Evolutionary conservation across 2,797 vertebrate genomes (phyloP).

Genomic region (Ambastaia sidthimunki): DNA sequence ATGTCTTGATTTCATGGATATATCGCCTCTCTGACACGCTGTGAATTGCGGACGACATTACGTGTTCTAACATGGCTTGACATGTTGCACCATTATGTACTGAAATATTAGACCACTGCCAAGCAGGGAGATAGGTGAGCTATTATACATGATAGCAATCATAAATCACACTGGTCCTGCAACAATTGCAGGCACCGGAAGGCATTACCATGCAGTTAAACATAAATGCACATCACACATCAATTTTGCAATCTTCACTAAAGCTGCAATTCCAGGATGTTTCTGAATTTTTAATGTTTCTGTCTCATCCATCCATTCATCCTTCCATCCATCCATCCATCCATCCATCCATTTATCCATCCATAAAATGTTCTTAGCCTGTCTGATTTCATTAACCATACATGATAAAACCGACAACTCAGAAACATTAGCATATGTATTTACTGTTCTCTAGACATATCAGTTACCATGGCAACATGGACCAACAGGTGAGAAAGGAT

Average conservation of each 20-base stretch:
- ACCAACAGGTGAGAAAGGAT: slow-evolving; percentile 47
- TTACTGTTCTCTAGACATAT: slow-evolving; percentile 40
- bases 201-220: slow-evolving; percentile 9
- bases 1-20: slow-evolving; percentile 5
- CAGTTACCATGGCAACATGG: slow-evolving; percentile 52
- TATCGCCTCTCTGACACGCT: not conserved
- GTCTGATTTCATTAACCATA: slow-evolving; percentile 25
- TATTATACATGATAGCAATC: slow-evolving; percentile 43
- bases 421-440: slow-evolving; percentile 29
- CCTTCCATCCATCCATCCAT: not conserved
- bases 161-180: slow-evolving; percentile 38
- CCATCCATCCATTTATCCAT: not conserved
- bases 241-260: not conserved
- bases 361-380: not conserved
- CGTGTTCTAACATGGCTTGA: slow-evolving; percentile 25
- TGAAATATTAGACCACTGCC: slow-evolving; percentile 45
- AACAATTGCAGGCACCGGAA: slow-evolving; percentile 29
- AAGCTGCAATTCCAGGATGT: not conserved
- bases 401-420: slow-evolving; percentile 8
- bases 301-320: not conserved
- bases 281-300: slow-evolving; percentile 3
- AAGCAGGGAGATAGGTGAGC: slow-evolving; percentile 32
- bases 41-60: slow-evolving; percentile 28
- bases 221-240: slow-evolving; percentile 19
- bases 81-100: slow-evolving; percentile 29